Evolutionary conservation across 2,797 vertebrate genomes (phyloP), one percentile per base, ranked within the genome.

Genomic region (Mus spretus): DNA sequence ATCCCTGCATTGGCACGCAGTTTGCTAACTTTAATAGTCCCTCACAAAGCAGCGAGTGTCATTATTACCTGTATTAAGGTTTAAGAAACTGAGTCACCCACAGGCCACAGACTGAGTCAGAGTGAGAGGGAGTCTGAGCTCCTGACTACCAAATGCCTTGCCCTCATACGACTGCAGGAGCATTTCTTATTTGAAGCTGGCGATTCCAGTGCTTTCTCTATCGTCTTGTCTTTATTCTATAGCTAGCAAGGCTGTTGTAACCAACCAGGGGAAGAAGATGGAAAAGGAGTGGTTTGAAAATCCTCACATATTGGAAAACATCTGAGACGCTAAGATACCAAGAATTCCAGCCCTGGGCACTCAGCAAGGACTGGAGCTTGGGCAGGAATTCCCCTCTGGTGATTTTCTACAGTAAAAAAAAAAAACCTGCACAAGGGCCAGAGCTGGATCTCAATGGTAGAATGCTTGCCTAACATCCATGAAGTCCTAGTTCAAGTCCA

Each of bases 81-180:
- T 93, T 95, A 85, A 95, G 96, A 93, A 96, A 90, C 93, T 0
- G n/a, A 97, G 96, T 97, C 97, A 97, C 53, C 82, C 84, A 37
- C 2, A 31, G 82, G 74, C 82, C 89, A 63, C 70, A 89, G 83
- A 40, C 80, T 95, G 91, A 97, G 94, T 98, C 93, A 90, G 86
- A 61, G 44, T 31, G 9, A 92, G 89, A 96, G 31, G 26, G 94
- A 93, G 34, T 80, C 65, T 6, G n/a, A 89, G 57, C 82, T 87
- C 59, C 31, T 55, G 53, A 59, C n/a, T 79, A 34, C 79, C 53
- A 55, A 24, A 81, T n/a, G 34, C 74, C 44, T 44, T 50, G 90
- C 34, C 44, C 78, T 47, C 89, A 82, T 0, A 22, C 47, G 57
- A 50, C 20, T 0, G 1, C 61, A 0, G 13, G 81, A 37, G 7